Evolutionary conservation across 2,797 vertebrate genomes (phyloP).

Genomic region (Hemibagrus guttatus): DNA sequence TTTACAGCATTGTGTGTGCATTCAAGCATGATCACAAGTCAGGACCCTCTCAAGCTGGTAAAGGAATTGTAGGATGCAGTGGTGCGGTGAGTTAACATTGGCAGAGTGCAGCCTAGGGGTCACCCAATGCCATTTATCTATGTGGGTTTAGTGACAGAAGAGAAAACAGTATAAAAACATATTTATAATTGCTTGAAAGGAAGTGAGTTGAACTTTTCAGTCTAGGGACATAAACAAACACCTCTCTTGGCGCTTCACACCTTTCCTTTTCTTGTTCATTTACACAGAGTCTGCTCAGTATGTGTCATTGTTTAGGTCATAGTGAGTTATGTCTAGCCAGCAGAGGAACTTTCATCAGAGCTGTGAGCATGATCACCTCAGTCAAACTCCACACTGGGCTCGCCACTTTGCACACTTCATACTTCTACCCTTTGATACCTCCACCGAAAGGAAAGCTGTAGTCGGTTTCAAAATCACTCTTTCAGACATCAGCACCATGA

Average conservation of each 20-base stretch:
- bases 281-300: not conserved
- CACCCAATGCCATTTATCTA: conserved; percentile 13
- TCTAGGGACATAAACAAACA: not conserved
- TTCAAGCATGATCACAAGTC: conserved; percentile 17
- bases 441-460: not conserved
- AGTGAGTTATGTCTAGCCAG: conserved; percentile 3
- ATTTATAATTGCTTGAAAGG: conserved; percentile 1
- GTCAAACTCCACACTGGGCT: conserved; percentile 15
- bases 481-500: conserved; percentile 36
- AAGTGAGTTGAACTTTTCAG: not conserved
- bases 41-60: conserved; percentile 9
- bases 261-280: not conserved
- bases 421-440: conserved; percentile 19
- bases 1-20: not conserved
- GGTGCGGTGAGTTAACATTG: conserved; percentile 23
- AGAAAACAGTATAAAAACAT: not conserved
- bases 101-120: conserved; percentile 21
- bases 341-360: not conserved
- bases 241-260: not conserved
- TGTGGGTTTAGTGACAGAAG: conserved; percentile 15
- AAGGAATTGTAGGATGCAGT: conserved; percentile 5
- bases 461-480: conserved; percentile 24
- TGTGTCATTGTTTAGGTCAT: conserved; percentile 3
- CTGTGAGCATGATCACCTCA: not conserved
- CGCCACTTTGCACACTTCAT: conserved; percentile 7